Evolutionary conservation across 2,797 vertebrate species (phyloP).

Genomic region (Alectoris magna): DNA sequence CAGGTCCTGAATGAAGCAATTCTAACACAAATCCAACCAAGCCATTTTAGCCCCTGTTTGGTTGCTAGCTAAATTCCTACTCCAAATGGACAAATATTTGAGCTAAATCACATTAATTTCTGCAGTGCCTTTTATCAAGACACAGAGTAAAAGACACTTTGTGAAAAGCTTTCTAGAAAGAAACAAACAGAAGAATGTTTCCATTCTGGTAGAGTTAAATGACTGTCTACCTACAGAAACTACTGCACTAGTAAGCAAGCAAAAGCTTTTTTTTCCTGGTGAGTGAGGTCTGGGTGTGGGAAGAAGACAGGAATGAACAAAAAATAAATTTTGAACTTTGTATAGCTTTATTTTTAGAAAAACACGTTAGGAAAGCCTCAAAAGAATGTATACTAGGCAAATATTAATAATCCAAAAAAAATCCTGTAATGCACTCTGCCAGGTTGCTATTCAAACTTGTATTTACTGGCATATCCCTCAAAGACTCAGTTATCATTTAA

Average conservation of each 20-base stretch:
- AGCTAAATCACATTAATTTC: not conserved
- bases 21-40: not conserved
- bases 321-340: not conserved
- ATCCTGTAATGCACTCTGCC: not conserved
- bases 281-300: accelerated
- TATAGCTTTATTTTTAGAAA: not conserved
- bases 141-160: not conserved
- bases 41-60: not conserved
- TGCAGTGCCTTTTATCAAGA: not conserved
- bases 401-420: not conserved
- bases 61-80: not conserved
- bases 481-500: constrained; percentile 48
- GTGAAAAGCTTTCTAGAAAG: not conserved
- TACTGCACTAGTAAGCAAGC: not conserved
- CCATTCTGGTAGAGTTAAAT: not conserved
- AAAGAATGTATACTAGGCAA: not conserved
- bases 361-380: not conserved
- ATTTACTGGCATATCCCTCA: constrained; percentile 33
- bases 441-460: not conserved
- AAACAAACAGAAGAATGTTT: not conserved
- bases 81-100: not conserved
- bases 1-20: not conserved
- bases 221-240: not conserved
- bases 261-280: not conserved
- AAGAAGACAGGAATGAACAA: not conserved